Base-by-base conservation (phyloP, 2,113 vertebrate species). In the Pterocles burchelli region DNA sequence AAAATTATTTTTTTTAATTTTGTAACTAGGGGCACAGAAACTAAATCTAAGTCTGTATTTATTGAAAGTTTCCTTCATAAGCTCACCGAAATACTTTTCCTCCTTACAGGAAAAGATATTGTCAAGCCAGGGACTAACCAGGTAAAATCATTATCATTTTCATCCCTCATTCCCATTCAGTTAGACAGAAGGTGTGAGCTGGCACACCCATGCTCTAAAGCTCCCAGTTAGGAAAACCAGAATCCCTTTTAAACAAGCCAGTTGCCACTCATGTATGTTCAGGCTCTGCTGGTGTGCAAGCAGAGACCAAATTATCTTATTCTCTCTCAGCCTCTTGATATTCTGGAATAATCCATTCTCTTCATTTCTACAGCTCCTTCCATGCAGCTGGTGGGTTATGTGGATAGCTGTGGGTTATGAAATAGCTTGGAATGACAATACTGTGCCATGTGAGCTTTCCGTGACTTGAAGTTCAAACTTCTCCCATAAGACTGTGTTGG, bases 271-370 rank as follows among this genome's bases (percentile, higher is more conserved):
- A 33, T 4, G 6, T 19, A 54, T 74, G 68, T 80, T 76, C 59
- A 20, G 6, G 3, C 18, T 85, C 74, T 82, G 49, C 29, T 71
- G 46, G 3, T 86, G 28, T 28, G 24, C 0, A 0, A 83, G 43
- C 11, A 54, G 14, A 83, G 58, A 49, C 5, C 52, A 75, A 70
- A 48, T 33, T 59, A 73, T 66, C n/a, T 80, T 20, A 3, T 62
- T 92, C n/a, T 77, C 12, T 57, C 79, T 88, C 45, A 76, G 17
- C 8, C 38, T 70, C 59, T 67, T 65, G 36, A 20, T 74, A 38
- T 59, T 68, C 61, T 71, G 65, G 46, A 88, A 93, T 46, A 94
- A 97, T 95, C 66, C 52, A 93, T 92, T 91, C 12, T 84, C 43
- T 71, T 46, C 0, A 0, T 70, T 89, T 89, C 66, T 74, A 38